phyloP scores from a whole-genome alignment of 2,797 vertebrate genomes.

The Galago senegalensis region DNA sequence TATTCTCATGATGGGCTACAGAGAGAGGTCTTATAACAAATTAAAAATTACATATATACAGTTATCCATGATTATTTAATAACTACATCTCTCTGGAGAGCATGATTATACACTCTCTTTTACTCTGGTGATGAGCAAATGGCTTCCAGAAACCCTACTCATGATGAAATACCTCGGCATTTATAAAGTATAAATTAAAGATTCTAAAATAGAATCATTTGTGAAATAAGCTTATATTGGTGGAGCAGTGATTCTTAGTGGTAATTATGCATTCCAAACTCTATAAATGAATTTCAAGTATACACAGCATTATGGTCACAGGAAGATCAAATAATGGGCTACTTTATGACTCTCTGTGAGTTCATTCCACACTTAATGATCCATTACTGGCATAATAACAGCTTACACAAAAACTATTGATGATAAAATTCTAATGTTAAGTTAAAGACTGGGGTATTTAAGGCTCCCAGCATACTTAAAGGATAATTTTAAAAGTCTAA shows the following conservation, averaged over 20 bases:
- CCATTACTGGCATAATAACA: conserved; percentile 14
- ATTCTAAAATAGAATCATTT: conserved; percentile 13
- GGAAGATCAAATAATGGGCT: conserved; percentile 27
- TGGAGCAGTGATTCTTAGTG: conserved; percentile 17
- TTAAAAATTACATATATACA: neutral
- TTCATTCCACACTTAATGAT: neutral
- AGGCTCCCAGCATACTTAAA: conserved; percentile 29
- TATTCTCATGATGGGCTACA: neutral
- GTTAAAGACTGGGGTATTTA: conserved; percentile 24
- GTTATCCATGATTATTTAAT: neutral
- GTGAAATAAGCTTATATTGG: conserved; percentile 9
- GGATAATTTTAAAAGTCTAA: conserved; percentile 52
- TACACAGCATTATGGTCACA: neutral
- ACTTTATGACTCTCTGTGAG: neutral
- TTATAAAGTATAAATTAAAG: too few species aligned
- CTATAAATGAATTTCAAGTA: conserved; percentile 37
- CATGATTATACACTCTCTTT: neutral
- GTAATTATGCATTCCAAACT: conserved; percentile 25
- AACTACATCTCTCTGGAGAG: neutral
- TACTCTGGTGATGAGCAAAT: neutral
- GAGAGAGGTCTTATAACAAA: neutral
- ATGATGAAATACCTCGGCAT: conserved; percentile 14
- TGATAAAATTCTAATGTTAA: conserved; percentile 38
- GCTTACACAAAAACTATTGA: conserved; percentile 27
- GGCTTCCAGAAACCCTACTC: neutral